Evolutionary conservation across 2,113 vertebrate genomes (phyloP).

Genomic region (Rattus rattus): DNA sequence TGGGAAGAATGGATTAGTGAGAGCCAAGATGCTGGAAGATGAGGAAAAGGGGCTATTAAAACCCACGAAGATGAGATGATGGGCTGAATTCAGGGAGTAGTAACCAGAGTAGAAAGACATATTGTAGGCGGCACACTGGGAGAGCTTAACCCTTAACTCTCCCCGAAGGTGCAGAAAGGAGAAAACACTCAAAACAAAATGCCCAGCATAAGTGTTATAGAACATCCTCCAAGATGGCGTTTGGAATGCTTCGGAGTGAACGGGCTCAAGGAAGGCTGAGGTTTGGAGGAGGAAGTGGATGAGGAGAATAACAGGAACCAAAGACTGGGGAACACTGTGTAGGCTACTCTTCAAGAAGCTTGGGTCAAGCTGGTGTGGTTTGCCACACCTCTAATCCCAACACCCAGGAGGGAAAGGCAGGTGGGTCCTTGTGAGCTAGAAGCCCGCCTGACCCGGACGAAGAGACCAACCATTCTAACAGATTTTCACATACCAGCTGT

Average conservation of each 20-base stretch:
- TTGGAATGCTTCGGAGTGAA: accelerated
- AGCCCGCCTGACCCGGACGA: not conserved
- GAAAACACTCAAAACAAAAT: not conserved
- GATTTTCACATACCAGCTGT: not conserved
- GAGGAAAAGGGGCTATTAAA: constrained; percentile 49
- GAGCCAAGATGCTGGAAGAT: constrained; percentile 43
- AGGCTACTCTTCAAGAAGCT: not conserved
- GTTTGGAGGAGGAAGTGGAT: not conserved
- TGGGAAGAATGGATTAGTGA: constrained; percentile 59
- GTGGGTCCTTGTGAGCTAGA: not conserved
- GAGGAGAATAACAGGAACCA: too few relatives aligned
- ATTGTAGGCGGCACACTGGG: not conserved
- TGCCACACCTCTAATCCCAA: not conserved
- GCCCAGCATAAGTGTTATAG: not conserved
- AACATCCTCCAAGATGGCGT: not conserved
- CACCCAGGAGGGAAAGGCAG: too few relatives aligned
- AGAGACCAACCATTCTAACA: not conserved
- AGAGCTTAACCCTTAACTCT: not conserved
- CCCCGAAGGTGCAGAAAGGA: not conserved
- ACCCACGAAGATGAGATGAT: constrained; percentile 35
- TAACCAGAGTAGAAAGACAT: not conserved
- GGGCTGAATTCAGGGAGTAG: constrained; percentile 23
- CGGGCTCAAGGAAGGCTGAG: not conserved
- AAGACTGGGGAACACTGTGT: not conserved
- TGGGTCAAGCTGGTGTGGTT: not conserved